A percentile compares a stretch with the other conserved stretches of the same genome.
Evolutionary conservation across 2,113 vertebrate species (phyloP).

Genomic region (Burhinus bistriatus): DNA sequence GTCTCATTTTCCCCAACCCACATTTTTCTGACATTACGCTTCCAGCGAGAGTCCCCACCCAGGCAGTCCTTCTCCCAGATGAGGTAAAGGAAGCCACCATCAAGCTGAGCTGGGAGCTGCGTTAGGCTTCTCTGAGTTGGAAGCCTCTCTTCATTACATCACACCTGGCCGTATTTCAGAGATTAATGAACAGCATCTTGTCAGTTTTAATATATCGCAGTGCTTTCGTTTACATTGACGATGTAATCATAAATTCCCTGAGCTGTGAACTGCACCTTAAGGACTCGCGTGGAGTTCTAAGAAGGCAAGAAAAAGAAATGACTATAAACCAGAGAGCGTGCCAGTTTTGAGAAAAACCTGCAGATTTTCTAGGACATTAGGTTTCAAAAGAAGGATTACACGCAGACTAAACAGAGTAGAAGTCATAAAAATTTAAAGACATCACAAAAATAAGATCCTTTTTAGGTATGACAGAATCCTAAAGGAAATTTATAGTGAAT

Average conservation of each 20-base stretch:
- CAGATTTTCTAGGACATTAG: conserved; percentile 79
- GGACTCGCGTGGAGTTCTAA: conserved; percentile 69
- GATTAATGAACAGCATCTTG: conserved; percentile 77
- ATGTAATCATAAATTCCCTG: conserved; percentile 75
- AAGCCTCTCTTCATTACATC: conserved; percentile 67
- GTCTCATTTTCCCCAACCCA: conserved; percentile 32
- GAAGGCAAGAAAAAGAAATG: conserved; percentile 66
- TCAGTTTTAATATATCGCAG: conserved; percentile 73
- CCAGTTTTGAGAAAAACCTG: conserved; percentile 77
- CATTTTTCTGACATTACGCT: conserved; percentile 54
- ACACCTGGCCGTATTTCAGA: conserved; percentile 75
- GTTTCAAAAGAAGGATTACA: conserved; percentile 81
- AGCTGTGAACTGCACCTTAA: conserved; percentile 74
- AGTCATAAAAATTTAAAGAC: conserved; percentile 83
- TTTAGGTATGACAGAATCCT: conserved; percentile 80
- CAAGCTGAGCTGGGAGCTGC: conserved; percentile 9
- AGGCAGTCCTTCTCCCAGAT: conserved; percentile 57
- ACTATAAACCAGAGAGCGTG: conserved; percentile 64
- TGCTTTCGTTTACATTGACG: conserved; percentile 63
- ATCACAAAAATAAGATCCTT: conserved; percentile 80
- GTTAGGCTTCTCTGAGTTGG: conserved; percentile 58
- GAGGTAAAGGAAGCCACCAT: conserved; percentile 59
- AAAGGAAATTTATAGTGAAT: conserved; percentile 79
- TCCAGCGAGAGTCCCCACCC: conserved; percentile 66
- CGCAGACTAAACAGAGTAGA: conserved; percentile 82